Evolutionary conservation across 2,888 invertebrate species (phyloP), one percentile per base, ranked within the genome.

Genomic region (Perdita meconis): DNA sequence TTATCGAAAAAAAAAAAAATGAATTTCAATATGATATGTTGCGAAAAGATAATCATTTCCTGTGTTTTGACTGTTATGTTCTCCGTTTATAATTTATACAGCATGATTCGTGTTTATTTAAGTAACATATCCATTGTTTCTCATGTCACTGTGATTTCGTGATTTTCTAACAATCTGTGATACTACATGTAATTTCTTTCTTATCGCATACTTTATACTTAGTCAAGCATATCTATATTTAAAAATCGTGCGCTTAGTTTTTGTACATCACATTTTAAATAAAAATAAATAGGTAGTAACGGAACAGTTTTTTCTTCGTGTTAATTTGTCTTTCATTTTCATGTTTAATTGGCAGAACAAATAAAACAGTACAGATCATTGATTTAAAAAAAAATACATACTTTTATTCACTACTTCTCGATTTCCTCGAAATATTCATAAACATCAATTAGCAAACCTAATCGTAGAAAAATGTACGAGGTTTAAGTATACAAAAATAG

Each of bases 101-200:
- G 65, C 70, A 76, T 74, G 71, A 76, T 61, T 78, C 73, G 65
- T 71, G 67, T 81, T 84, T 85, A 81, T 83, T 84, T 83, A 83
- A 85, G 81, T 76, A 83, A 66, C 78, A 72, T 76, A 71, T 66
- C 76, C 81, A 64, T 71, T 73, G 63, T 72, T 69, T 82, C 76
- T 84, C 74, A 76, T 77, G 82, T 85, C 85, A 85, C 83, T 85
- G 85, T 85, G 85, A 85, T 85, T 85, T 85, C 77, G 65, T 78
- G 66, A 80, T 78, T 85, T 83, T 85, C 71, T 76, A 82, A 80
- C 71, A 85, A 86, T 82, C 85, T 85, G 85, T 85, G 85, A 85
- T 85, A 85, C 71, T 85, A 85, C 76, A 78, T 84, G 78, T 84
- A 85, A 82, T 81, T 84, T 74, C 66, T 73, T 81, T 81, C 85